Percentiles rank a stretch among this genome's conserved stretches.
phyloP scores from a whole-genome alignment of 2,797 vertebrate species.

The Harpagifer antarcticus region DNA sequence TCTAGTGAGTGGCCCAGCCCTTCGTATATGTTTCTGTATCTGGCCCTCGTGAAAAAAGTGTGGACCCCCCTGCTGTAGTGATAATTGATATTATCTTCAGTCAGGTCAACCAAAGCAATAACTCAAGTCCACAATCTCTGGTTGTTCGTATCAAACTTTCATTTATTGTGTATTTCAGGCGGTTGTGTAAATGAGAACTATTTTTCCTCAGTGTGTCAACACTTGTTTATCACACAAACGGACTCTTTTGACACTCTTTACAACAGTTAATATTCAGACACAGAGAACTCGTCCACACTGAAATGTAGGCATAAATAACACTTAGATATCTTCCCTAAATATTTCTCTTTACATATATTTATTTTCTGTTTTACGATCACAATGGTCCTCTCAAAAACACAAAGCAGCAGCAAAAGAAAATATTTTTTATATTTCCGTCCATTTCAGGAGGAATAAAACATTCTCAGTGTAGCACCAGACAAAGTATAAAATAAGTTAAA shows the following conservation, averaged over 20 bases:
- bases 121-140: too few species aligned
- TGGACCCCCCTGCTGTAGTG: too few species aligned
- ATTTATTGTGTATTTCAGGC: not conserved
- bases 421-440: constrained; percentile 33
- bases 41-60: too few species aligned
- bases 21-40: too few species aligned
- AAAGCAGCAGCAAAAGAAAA: constrained; percentile 66
- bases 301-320: constrained; percentile 52
- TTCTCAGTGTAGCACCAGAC: constrained; percentile 80
- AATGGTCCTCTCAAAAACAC: constrained; percentile 47
- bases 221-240: constrained; percentile 7
- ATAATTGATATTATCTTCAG: too few species aligned
- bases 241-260: constrained; percentile 52
- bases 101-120: too few species aligned
- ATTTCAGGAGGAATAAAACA: constrained; percentile 50
- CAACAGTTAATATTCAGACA: constrained; percentile 50
- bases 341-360: not conserved
- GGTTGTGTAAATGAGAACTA: not conserved
- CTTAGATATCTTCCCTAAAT: constrained; percentile 38
- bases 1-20: too few species aligned
- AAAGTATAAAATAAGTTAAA: constrained; percentile 63
- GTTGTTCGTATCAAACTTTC: not conserved
- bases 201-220: not conserved
- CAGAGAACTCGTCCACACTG: constrained; percentile 41
- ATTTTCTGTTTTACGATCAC: constrained; percentile 12